Evolutionary conservation across 2,888 invertebrate genomes (phyloP).

Genomic region (Eretmocerus hayati): DNA sequence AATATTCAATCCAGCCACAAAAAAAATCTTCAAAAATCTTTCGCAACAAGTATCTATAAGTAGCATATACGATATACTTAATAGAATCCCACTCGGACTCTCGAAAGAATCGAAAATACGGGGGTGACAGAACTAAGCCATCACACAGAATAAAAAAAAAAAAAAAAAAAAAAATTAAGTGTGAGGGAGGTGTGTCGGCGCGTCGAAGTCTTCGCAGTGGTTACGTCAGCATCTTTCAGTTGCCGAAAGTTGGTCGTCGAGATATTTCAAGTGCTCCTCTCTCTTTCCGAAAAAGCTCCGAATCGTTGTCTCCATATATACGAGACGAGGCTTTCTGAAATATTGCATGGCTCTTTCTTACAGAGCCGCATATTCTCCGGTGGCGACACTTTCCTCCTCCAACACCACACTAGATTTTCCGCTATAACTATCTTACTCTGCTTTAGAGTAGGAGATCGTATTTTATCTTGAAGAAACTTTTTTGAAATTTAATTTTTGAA

Average conservation of each 20-base stretch:
- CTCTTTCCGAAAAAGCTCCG: slow-evolving; percentile 5
- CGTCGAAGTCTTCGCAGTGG: slow-evolving; percentile 38
- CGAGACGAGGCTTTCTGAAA: slow-evolving; percentile 36
- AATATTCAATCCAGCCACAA: too few relatives aligned
- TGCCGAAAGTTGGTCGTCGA: slow-evolving; percentile 45
- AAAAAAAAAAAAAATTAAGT: neutral
- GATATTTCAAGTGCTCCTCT: slow-evolving; percentile 45
- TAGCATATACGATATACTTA: too few relatives aligned
- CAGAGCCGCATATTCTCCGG: slow-evolving; percentile 41
- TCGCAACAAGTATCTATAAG: too few relatives aligned
- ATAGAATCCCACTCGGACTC: too few relatives aligned
- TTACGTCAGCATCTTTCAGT: slow-evolving; percentile 48
- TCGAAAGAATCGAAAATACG: too few relatives aligned
- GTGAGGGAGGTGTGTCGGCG: neutral
- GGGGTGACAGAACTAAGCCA: too few relatives aligned
- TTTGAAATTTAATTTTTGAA: neutral
- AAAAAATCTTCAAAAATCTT: too few relatives aligned
- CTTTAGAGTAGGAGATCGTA: slow-evolving; percentile 1
- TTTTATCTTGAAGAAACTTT: neutral
- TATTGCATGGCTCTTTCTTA: slow-evolving; percentile 45
- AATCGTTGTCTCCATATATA: neutral
- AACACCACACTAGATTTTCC: too few relatives aligned
- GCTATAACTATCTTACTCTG: too few relatives aligned
- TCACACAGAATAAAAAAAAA: too few relatives aligned
- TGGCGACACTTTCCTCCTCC: slow-evolving; percentile 20